Percentiles rank a stretch among this genome's conserved stretches.
Conservation (phyloP, 2,113 vertebrate species). For the Callipepla californica region DNA sequence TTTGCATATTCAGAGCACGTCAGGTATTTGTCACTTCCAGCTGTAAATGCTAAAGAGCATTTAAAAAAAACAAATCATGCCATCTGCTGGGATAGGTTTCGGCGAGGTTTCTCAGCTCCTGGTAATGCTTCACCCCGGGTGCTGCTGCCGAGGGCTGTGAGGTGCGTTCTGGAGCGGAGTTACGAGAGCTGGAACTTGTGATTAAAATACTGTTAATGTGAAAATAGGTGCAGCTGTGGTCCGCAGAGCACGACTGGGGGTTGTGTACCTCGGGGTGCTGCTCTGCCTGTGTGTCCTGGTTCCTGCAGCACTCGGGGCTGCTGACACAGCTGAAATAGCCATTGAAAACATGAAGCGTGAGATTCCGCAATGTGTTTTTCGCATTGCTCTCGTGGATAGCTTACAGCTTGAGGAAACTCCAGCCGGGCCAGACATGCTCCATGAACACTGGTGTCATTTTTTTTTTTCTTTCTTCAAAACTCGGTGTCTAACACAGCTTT, state of each 20-base stretch:
- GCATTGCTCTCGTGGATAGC: not conserved
- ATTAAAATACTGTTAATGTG: not conserved
- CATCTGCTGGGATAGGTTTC: not conserved
- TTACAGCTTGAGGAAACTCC: fast-evolving
- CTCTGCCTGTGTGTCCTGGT: not conserved
- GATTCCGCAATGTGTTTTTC: not conserved
- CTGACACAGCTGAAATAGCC: not conserved
- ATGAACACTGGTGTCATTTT: not conserved
- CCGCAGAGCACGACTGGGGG: fast-evolving
- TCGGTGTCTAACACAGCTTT: not conserved
- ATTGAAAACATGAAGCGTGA: not conserved
- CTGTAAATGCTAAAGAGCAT: constrained; percentile 49
- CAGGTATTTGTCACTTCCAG: constrained; percentile 32
- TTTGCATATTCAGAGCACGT: constrained; percentile 24
- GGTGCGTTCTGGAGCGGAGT: not conserved
- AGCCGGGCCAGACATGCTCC: not conserved
- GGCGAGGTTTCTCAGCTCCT: not conserved
- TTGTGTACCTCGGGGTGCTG: fast-evolving
- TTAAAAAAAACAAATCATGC: not conserved
- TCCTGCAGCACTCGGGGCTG: not conserved
- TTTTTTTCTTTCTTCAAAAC: not conserved
- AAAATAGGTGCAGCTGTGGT: fast-evolving
- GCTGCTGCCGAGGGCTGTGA: not conserved
- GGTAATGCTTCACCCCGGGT: constrained; percentile 25
- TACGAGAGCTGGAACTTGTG: not conserved